A percentile compares a stretch with the other conserved stretches of the same genome.
phyloP scores from a whole-genome alignment of 1,140 invertebrate genomes.

The Tetramorium simillimum region DNA sequence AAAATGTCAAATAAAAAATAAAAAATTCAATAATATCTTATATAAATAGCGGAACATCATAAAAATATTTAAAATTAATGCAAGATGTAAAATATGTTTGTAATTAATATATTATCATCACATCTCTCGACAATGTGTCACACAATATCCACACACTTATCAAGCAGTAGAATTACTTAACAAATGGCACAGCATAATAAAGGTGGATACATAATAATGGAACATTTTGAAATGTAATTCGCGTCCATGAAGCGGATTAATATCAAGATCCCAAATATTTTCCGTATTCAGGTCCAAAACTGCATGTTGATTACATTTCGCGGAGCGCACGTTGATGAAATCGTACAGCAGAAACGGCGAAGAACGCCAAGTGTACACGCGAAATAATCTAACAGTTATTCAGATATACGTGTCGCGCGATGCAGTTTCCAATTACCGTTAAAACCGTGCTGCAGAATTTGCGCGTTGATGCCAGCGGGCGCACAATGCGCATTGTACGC shows the following conservation, averaged over 20 bases:
- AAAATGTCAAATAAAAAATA: background rate
- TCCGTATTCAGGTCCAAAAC: background rate
- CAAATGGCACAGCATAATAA: background rate
- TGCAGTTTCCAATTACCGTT: constrained; percentile 46
- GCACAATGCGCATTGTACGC: constrained; percentile 52
- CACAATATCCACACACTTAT: background rate
- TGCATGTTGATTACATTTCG: background rate
- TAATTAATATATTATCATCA: background rate
- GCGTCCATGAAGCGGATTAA: background rate
- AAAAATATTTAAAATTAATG: background rate
- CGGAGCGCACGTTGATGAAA: background rate
- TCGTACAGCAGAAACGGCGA: background rate
- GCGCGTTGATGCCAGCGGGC: background rate
- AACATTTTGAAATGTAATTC: background rate
- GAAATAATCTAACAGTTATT: constrained; percentile 36
- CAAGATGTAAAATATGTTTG: background rate
- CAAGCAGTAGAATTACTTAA: background rate
- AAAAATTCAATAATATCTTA: background rate
- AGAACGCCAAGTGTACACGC: background rate
- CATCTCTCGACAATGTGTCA: background rate
- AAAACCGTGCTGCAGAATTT: constrained; percentile 39
- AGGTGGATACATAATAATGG: too few relatives aligned
- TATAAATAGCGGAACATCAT: background rate
- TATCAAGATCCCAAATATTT: constrained; percentile 11
- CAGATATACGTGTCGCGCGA: constrained; percentile 25